Base-by-base conservation (phyloP, 2,113 vertebrate genomes). In the Hucho hucho region DNA sequence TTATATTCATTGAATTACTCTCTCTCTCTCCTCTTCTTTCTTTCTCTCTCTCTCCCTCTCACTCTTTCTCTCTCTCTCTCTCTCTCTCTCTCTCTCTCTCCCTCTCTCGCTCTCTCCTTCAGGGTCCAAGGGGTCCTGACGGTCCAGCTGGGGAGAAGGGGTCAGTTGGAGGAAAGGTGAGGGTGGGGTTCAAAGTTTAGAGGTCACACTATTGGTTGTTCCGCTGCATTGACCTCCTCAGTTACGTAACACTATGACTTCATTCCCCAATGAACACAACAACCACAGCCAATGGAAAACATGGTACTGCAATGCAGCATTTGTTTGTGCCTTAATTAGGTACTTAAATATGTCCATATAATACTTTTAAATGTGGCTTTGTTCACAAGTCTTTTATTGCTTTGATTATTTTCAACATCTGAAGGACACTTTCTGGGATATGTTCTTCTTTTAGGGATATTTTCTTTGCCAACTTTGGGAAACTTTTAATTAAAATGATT, bases 91-190 rank as follows among this genome's bases (percentile, higher is more conserved):
- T 53, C 63, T 72, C 65, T 69, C 47, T n/a, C 16, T 58, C 26
- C 73, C 72, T 79, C 66, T 49, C 29, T 20, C 4, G 70, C 70
- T 77, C 69, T 84, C 14, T 75, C 81, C 75, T 43, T 6, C n/a
- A 98, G 97, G 97, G 97, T 86, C 94, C 92, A 66, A 93, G 91
- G 89, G 97, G 97, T 85, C 94, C 93, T 67, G 96, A 97, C 3
- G 97, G 97, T 77, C 90, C 88, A 4, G 24, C 84, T n/a, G 97
- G 97, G 1, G 95, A 95, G 84, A 89, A 88, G 0, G 97, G 97
- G 43, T 76, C 91, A 0, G 74, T 70, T 73, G 96, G 97, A 83
- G 83, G 78, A 74, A 96, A 96, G 95, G 97, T 98, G 91, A 91
- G 80, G 2, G 1, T 0, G 2, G 43, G 43, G 71, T 75, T 61